These are phyloP conservation scores for Gasterosteus nipponicus DNA, from an alignment of 2,113 vertebrate genomes.

Conservation along the genomic window DNA sequence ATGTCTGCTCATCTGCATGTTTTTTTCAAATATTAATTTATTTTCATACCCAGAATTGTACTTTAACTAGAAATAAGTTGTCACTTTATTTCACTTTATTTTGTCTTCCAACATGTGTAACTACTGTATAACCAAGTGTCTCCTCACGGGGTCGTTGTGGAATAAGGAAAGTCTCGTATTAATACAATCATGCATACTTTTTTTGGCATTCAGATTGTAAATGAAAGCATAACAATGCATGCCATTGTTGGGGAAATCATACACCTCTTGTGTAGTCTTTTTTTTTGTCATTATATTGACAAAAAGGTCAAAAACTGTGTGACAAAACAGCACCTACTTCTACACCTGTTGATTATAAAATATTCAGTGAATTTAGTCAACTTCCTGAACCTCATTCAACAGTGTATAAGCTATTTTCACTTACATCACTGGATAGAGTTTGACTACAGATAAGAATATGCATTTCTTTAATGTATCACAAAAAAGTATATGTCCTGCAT, in stretches of 20 bases:
- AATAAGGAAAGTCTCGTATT: not conserved
- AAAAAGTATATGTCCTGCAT: not conserved
- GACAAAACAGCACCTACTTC: not conserved
- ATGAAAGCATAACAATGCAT: not conserved
- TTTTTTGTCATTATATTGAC: not conserved
- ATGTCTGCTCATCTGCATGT: not conserved
- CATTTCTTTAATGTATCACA: not conserved
- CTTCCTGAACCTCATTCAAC: not conserved
- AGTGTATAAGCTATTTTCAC: not conserved
- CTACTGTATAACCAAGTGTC: not conserved
- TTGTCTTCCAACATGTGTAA: not conserved
- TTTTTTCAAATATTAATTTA: not conserved
- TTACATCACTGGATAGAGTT: not conserved
- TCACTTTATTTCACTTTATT: not conserved
- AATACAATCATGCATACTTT: not conserved
- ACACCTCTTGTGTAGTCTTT: not conserved
- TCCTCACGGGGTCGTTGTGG: not conserved
- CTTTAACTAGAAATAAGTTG: not conserved
- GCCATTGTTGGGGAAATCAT: not conserved
- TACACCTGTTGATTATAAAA: slow-evolving; percentile 13
- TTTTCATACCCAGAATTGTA: not conserved
- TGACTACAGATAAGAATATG: not conserved
- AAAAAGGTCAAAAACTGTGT: not conserved
- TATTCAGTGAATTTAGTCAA: not conserved
- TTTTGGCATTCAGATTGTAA: not conserved